These are phyloP conservation scores for Malacoctenus gilli DNA, from an alignment of 2,797 vertebrate species.

Conservation along the genomic window DNA sequence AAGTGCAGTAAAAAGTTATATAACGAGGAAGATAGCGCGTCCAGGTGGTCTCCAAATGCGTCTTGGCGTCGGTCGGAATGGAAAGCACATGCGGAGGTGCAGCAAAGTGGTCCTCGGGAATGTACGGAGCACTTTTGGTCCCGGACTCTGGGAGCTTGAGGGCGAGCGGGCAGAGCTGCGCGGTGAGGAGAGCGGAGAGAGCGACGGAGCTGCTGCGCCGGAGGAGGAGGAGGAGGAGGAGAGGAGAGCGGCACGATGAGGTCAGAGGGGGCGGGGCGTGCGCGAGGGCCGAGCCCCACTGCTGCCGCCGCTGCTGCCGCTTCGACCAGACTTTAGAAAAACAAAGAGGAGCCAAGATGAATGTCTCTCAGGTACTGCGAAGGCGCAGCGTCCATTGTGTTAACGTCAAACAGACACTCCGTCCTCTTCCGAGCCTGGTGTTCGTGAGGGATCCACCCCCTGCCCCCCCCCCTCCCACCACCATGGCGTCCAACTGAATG, in stretches of 20 bases:
- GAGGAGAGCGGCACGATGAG: slow-evolving; percentile 62
- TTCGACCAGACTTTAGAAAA: slow-evolving; percentile 18
- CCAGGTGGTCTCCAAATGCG: slow-evolving; percentile 56
- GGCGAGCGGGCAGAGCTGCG: slow-evolving; percentile 55
- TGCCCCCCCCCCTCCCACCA: too few species aligned
- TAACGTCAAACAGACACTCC: slow-evolving; percentile 18
- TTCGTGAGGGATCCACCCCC: background rate
- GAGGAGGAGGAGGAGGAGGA: slow-evolving; percentile 46
- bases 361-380: slow-evolving; percentile 24
- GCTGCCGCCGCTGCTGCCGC: slow-evolving; percentile 54
- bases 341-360: slow-evolving; percentile 21
- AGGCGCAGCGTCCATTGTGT: slow-evolving; percentile 9
- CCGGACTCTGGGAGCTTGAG: slow-evolving; percentile 51
- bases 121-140: slow-evolving; percentile 64
- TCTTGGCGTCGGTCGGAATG: slow-evolving; percentile 44
- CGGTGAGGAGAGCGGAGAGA: slow-evolving; percentile 58
- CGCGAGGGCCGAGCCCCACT: slow-evolving; percentile 32
- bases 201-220: slow-evolving; percentile 46
- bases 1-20: slow-evolving; percentile 67
- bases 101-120: slow-evolving; percentile 65
- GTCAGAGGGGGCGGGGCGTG: slow-evolving; percentile 74
- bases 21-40: slow-evolving; percentile 51
- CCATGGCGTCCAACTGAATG: background rate
- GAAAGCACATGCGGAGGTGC: slow-evolving; percentile 31
- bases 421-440: background rate